A percentile compares a stretch with the other conserved stretches of the same genome.
Conservation (phyloP, 2,888 invertebrate genomes). For the Orthonychiurus folsomi region DNA sequence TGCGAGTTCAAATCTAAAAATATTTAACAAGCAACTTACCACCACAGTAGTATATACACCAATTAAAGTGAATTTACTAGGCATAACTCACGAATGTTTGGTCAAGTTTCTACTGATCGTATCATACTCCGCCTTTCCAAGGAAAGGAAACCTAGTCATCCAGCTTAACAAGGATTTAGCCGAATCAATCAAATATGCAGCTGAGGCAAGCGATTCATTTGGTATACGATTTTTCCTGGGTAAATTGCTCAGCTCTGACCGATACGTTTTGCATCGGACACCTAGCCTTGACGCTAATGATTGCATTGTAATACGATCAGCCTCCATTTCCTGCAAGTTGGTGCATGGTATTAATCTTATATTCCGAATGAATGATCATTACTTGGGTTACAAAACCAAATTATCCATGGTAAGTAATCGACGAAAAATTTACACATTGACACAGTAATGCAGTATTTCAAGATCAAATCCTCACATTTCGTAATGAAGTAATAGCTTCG, state of each 20-base stretch:
- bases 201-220: constrained; percentile 31
- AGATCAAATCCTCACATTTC: constrained; percentile 20
- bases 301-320: constrained; percentile 30
- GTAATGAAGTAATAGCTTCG: constrained; percentile 28
- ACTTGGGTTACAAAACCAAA: not conserved
- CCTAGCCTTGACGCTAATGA: constrained; percentile 27
- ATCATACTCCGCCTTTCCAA: constrained; percentile 31
- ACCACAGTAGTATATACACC: too few species aligned
- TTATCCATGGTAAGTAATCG: too few species aligned
- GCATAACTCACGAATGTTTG: too few species aligned
- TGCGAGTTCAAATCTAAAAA: constrained; percentile 77
- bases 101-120: constrained; percentile 30
- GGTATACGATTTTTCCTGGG: constrained; percentile 26
- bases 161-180: constrained; percentile 31
- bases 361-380: not conserved
- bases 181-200: constrained; percentile 31
- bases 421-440: constrained; percentile 1
- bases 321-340: constrained; percentile 30
- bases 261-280: constrained; percentile 35
- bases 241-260: constrained; percentile 21
- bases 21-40: too few species aligned
- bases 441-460: not conserved
- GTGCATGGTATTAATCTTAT: too few species aligned
- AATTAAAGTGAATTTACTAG: too few species aligned
- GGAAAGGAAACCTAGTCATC: constrained; percentile 34